A percentile compares a stretch with the other conserved stretches of the same genome.
phyloP scores from a whole-genome alignment of 1,140 invertebrate species.

The Kradibia gibbosae region DNA sequence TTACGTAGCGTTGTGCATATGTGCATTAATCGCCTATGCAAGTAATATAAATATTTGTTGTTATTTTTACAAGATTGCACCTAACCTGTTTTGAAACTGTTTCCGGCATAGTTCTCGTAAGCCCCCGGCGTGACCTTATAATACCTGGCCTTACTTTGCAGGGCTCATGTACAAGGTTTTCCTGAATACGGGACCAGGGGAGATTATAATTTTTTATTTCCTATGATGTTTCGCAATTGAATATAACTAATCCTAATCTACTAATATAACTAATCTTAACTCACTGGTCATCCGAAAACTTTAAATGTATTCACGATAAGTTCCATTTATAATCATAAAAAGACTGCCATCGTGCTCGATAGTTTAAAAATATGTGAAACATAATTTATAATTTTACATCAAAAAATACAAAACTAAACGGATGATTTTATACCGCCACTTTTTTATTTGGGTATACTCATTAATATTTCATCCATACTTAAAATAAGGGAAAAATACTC shows the following conservation, averaged over 20 bases:
- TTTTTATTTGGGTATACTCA: neutral
- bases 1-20: constrained; percentile 5
- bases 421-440: neutral
- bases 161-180: neutral
- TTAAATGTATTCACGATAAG: no score
- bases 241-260: neutral
- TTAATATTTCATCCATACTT: neutral
- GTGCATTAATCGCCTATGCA: neutral
- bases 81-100: neutral
- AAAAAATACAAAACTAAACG: neutral
- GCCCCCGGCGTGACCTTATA: neutral
- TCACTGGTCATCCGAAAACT: no score
- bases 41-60: neutral
- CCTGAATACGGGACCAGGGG: neutral
- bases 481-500: neutral
- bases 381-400: neutral
- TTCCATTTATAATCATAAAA: neutral
- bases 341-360: neutral
- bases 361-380: neutral
- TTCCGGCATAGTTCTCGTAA: neutral
- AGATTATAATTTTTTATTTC: neutral
- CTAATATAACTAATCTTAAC: no score
- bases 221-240: constrained; percentile 12
- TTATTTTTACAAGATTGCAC: constrained; percentile 3
- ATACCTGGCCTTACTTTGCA: neutral